Evolutionary conservation across 1,140 invertebrate genomes (phyloP).

Genomic region (Tribolium castaneum): DNA sequence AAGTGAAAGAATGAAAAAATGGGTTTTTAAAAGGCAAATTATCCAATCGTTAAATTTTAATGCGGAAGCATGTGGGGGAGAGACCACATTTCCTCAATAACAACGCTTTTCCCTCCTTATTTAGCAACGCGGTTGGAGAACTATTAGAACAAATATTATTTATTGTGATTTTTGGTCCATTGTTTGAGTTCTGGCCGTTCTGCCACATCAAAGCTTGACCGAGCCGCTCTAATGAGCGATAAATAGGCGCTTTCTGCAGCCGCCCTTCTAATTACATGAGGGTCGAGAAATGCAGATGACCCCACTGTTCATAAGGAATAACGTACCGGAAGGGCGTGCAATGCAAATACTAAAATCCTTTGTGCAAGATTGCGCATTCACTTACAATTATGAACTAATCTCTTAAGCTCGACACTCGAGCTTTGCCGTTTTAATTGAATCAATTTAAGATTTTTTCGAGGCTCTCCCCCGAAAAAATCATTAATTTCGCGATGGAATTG

Average conservation of each 20-base stretch:
- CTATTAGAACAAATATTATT: no score
- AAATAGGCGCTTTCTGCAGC: neutral
- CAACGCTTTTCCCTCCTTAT: no score
- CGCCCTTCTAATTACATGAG: conserved; percentile 2
- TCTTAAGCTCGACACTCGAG: neutral
- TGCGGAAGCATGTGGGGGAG: neutral
- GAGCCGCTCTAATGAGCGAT: neutral
- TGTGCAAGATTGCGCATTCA: conserved; percentile 19
- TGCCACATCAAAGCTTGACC: neutral
- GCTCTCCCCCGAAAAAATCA: neutral
- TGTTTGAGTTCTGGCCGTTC: neutral
- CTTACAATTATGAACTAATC: conserved; percentile 18
- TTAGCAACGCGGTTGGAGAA: no score
- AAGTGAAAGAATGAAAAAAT: neutral
- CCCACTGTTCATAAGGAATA: neutral
- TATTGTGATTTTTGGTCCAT: neutral
- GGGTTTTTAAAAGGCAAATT: neutral
- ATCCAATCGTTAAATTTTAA: neutral
- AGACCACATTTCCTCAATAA: no score
- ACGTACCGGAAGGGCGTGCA: conserved; percentile 1
- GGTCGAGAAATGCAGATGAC: neutral
- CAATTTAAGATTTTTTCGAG: neutral
- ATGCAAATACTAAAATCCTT: conserved; percentile 23
- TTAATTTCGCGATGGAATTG: no score
- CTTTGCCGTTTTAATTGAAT: conserved; percentile 9